Evolutionary conservation across 2,888 invertebrate genomes (phyloP), one percentile per base, ranked within the genome.

Genomic region (Limenitis arthemis): DNA sequence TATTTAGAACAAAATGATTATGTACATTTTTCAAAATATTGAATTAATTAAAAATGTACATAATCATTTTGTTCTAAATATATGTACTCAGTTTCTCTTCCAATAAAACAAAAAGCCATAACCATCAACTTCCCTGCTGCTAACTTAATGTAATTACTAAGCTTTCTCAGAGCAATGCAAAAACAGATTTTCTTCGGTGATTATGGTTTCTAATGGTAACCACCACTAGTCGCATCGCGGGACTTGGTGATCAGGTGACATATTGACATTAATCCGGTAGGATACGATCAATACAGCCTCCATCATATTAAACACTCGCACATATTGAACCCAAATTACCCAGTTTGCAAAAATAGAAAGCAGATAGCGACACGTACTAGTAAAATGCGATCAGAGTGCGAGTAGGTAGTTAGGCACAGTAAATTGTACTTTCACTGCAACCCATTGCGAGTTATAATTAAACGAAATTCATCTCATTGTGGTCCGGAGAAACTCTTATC

Each of bases 341-440:
- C 28, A 11, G 20, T 11, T 5, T 12, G 38, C 30, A 47, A 47
- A 39, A 39, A 47, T 47, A 47, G 47, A 47, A 47, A 47, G 32
- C 8, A 12, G 12, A 8, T 39, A 44, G 4, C 9, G 32, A 38
- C 44, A 37, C 31, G 37, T 37, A 36, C 44, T 4, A 47, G 37
- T 29, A 39, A 50, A 39, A 41, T 28, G 40, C 41, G 46, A 41
- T 41, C 40, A 41, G 31, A 51, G 41, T 5, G 7, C 11, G 37
- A 29, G 30, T n/a, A 31, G 8, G 28, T 20, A 34, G 8, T 34
- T 36, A n/a, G 8, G 46, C 9, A 12, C n/a, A 32, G 43, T 30
- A 20, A 7, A 34, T 33, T 29, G 11, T 20, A 46, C 42, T 47
- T 51, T 51, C 51, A 47, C 47, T 42, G 47, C 37, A 38, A 31